Base-by-base conservation (phyloP, 2,797 vertebrate species). In the Pipistrellus pygmaeus region DNA sequence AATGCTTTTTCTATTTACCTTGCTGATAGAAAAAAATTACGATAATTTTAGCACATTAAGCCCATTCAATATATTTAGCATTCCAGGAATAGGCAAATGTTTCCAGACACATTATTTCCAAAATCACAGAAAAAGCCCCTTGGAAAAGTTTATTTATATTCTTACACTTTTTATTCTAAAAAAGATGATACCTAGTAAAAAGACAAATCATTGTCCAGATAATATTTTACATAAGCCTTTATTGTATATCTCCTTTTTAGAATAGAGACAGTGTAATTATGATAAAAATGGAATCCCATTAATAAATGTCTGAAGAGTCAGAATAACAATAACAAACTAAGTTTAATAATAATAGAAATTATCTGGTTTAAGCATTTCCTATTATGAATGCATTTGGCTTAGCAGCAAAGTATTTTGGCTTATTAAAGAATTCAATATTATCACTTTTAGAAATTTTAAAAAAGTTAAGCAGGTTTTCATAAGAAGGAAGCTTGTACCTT, bases 11-110 rank as follows among this genome's bases (percentile, higher is more conserved):
- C 46, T 13, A 32, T 48, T 92, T 17, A 73, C 12, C n/a, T 73
- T 80, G n/a, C 20, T 95, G 48, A 95, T 78, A 75, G 53, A 38
- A 90, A 81, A 85, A 48, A 87, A 72, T 82, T 93, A 94, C 75
- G n/a, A 82, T 41, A 77, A 8, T 18, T 57, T 86, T 85, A 93
- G 15, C 44, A 46, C 32, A 48, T 87, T 4, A 75, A 46, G 72
- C 83, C n/a, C 8, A 81, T 81, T 80, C 64, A 41, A 21, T 64
- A 73, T 6, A 73, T 23, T 53, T 90, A 93, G 13, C 21, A 77
- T 94, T 92, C 11, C 32, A 85, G n/a, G 81, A 84, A 89, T 27
- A 92, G 32, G 53, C 11, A 76, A 64, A 14, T 81, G 20, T 87
- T 93, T 94, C 68, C 60, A 93, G 38, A 46, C 14, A 53, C 32